These are phyloP conservation scores for Sebastiscus tertius DNA, from an alignment of 2,797 vertebrate species.

Conservation along the genomic window DNA sequence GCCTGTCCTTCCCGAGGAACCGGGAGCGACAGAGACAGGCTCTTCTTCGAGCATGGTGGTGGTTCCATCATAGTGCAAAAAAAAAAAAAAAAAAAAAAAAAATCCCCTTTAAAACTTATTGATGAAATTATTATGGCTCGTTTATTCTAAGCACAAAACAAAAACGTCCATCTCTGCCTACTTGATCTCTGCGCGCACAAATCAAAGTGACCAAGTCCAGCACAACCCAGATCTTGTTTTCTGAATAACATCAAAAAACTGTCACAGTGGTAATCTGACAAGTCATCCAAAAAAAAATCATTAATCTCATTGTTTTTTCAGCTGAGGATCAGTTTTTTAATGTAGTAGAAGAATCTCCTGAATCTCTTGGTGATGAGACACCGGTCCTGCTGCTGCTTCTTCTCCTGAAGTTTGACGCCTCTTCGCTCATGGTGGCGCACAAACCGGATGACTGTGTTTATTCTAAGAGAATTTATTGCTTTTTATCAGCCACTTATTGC, in stretches of 20 bases:
- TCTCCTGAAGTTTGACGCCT: constrained; percentile 81
- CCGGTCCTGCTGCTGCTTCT: constrained; percentile 71
- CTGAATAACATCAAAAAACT: constrained; percentile 68
- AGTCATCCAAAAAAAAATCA: constrained; percentile 50
- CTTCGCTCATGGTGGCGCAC: constrained; percentile 81
- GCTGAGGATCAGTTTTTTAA: constrained; percentile 37
- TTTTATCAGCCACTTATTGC: constrained; percentile 79
- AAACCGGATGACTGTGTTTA: constrained; percentile 64
- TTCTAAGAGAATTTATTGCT: constrained; percentile 79
- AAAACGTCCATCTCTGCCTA: constrained; percentile 65
- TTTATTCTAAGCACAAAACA: constrained; percentile 63
- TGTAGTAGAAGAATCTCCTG: constrained; percentile 45
- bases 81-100: constrained; percentile 16
- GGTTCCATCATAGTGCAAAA: constrained; percentile 89
- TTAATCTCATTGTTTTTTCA: constrained; percentile 51
- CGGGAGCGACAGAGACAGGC: constrained; percentile 91
- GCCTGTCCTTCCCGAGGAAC: constrained; percentile 92
- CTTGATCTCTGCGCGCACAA: constrained; percentile 68
- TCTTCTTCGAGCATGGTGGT: constrained; percentile 88
- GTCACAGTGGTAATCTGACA: constrained; percentile 80
- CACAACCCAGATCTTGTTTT: constrained; percentile 59
- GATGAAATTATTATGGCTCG: constrained; percentile 69
- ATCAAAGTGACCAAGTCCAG: constrained; percentile 78
- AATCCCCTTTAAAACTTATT: constrained; percentile 64
- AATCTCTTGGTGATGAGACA: constrained; percentile 50